phyloP scores from a whole-genome alignment of 2,888 invertebrate species.

The Nephrotoma appendiculata region DNA sequence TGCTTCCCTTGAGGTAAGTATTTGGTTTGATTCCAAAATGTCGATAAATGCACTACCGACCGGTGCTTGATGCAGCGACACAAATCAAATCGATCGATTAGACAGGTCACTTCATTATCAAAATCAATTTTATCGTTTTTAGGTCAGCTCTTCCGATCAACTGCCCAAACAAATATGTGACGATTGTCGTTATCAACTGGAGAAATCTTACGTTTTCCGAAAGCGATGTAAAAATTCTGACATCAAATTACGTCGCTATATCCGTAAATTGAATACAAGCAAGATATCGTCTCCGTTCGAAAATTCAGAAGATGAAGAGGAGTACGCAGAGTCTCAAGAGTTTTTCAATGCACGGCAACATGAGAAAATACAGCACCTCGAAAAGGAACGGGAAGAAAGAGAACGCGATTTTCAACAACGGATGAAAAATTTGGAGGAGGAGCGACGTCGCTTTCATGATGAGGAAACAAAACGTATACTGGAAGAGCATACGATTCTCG shows the following conservation, averaged over 20 bases:
- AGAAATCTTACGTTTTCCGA: conserved; percentile 55
- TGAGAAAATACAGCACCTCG: conserved; percentile 20
- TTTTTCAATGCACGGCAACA: conserved; percentile 18
- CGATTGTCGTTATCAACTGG: conserved; percentile 53
- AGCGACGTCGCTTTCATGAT: background rate
- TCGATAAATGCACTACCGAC: background rate
- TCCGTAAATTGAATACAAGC: conserved; percentile 38
- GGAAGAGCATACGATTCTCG: background rate
- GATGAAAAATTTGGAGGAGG: conserved; percentile 12
- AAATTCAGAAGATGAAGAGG: conserved; percentile 21
- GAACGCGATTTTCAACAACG: conserved; percentile 14
- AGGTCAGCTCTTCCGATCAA: conserved; percentile 45
- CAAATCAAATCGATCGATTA: background rate
- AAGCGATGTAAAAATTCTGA: conserved; percentile 58
- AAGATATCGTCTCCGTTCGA: conserved; percentile 24
- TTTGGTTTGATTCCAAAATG: background rate
- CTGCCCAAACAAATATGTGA: conserved; percentile 56
- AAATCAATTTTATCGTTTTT: conserved; percentile 7
- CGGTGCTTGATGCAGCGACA: background rate
- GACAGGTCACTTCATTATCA: background rate
- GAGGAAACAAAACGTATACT: conserved; percentile 8
- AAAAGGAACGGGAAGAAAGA: conserved; percentile 13
- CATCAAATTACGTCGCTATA: conserved; percentile 48
- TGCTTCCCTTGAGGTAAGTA: conserved; percentile 51
- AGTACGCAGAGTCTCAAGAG: conserved; percentile 18